Evolutionary conservation across 2,797 vertebrate species (phyloP).

Genomic region (Coreius guichenoti): DNA sequence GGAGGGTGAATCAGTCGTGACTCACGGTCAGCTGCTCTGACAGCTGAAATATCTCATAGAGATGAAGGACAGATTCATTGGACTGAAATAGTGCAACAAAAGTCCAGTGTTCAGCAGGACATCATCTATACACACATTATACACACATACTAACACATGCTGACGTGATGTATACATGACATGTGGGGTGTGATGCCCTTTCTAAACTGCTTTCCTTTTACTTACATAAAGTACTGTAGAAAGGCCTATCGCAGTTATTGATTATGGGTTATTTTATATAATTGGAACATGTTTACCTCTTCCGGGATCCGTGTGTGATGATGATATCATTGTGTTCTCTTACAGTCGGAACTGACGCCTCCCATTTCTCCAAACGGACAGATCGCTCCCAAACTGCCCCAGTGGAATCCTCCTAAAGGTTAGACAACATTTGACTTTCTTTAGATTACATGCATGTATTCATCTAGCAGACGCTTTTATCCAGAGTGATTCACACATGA

Average conservation of each 20-base stretch:
- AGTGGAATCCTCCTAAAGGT: constrained; percentile 62
- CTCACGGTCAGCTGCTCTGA: not conserved
- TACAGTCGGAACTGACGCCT: constrained; percentile 56
- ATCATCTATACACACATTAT: not conserved
- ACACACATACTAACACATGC: not conserved
- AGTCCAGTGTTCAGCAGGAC: constrained; percentile 11
- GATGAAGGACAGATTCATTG: not conserved
- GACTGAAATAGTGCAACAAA: not conserved
- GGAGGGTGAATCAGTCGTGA: not conserved
- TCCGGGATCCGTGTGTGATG: not conserved
- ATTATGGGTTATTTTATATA: not conserved
- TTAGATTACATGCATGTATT: not conserved
- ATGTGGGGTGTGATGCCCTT: not conserved
- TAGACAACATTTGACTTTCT: not conserved
- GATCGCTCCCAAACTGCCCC: constrained; percentile 53
- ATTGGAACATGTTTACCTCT: not conserved
- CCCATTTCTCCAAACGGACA: constrained; percentile 57
- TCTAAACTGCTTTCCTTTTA: not conserved
- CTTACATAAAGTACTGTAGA: not conserved
- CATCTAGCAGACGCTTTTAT: not conserved
- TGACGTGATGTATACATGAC: not conserved
- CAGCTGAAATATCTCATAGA: constrained; percentile 33
- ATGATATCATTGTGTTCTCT: constrained; percentile 22
- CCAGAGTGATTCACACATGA: too few relatives aligned
- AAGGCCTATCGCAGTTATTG: not conserved